phyloP scores from a whole-genome alignment of 2,797 vertebrate species.

The Coreius guichenoti region DNA sequence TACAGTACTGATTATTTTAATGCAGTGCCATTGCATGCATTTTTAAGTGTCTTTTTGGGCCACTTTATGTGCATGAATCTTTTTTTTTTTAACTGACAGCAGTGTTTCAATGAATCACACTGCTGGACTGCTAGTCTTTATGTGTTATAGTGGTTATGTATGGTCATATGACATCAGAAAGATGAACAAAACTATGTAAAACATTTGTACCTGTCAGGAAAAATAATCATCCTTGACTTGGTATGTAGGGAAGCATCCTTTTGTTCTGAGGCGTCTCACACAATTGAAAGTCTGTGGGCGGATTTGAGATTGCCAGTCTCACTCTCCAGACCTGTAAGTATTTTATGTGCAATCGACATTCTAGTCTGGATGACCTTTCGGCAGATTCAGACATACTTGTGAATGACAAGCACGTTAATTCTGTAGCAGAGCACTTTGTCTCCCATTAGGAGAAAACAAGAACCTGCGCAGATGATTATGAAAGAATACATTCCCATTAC shows the following conservation, averaged over 20 bases:
- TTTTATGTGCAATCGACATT: slow-evolving; percentile 67
- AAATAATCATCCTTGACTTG: slow-evolving; percentile 6
- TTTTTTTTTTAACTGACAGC: background rate
- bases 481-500: background rate
- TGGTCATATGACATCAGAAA: slow-evolving; percentile 2
- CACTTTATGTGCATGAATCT: background rate
- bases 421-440: slow-evolving; percentile 58
- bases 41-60: background rate
- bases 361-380: slow-evolving; percentile 73
- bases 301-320: slow-evolving; percentile 5
- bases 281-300: slow-evolving; percentile 12
- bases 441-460: slow-evolving; percentile 55
- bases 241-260: slow-evolving; percentile 15
- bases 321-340: slow-evolving; percentile 47
- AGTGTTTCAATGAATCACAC: background rate
- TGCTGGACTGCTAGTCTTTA: background rate
- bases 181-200: slow-evolving; percentile 3
- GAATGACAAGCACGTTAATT: slow-evolving; percentile 76
- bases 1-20: background rate
- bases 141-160: background rate
- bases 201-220: background rate
- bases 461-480: slow-evolving; percentile 25
- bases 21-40: background rate
- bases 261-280: background rate
- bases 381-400: slow-evolving; percentile 68